A percentile compares a stretch with the other conserved stretches of the same genome.
phyloP scores from a whole-genome alignment of 2,113 vertebrate species.

The Lepus europaeus region DNA sequence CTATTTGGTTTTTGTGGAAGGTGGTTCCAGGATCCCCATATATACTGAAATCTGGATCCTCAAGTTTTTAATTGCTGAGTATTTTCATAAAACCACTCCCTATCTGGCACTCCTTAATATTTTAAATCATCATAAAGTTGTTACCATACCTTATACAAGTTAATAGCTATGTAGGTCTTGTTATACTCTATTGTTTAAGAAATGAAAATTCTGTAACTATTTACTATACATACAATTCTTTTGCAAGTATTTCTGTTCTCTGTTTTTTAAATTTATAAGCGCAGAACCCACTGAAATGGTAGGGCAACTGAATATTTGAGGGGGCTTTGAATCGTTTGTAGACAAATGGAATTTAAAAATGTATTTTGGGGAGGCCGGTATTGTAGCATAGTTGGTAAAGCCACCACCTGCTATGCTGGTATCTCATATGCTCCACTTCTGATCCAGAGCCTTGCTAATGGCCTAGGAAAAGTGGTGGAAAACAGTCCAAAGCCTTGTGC shows the following conservation, averaged over 20 bases:
- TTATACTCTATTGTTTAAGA: not conserved
- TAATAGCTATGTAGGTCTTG: not conserved
- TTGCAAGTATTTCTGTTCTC: not conserved
- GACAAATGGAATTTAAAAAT: no score
- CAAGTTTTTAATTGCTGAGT: no score
- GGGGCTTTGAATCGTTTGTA: no score
- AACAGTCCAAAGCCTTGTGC: no score
- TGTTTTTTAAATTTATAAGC: not conserved
- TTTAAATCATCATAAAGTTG: not conserved
- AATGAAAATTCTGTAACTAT: not conserved
- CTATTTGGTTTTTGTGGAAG: not conserved
- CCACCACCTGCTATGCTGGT: no score
- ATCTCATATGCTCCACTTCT: no score
- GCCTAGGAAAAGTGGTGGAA: no score
- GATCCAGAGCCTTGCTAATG: no score
- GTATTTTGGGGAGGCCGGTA: no score
- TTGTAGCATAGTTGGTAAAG: no score
- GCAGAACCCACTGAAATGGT: accelerated
- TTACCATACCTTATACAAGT: not conserved
- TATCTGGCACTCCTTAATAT: not conserved
- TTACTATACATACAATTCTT: not conserved
- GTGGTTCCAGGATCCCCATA: not conserved
- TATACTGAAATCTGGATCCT: not conserved
- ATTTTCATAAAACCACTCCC: not conserved
- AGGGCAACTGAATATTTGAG: no score